phyloP scores from a whole-genome alignment of 2,113 vertebrate species.

The Grallaria varia region DNA sequence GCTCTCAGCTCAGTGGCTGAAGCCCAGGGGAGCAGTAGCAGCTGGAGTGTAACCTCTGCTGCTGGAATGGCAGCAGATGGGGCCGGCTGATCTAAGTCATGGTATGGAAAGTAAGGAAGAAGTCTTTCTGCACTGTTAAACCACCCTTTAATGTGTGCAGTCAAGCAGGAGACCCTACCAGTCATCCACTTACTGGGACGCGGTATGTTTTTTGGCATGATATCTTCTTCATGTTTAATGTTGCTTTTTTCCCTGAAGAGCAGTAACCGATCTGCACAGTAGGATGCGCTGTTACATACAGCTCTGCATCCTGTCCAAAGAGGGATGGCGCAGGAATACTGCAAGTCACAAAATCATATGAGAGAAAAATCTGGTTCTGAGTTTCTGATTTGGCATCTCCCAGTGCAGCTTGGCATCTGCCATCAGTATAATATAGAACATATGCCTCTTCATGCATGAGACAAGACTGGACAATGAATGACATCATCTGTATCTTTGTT shows the following conservation, averaged over 20 bases:
- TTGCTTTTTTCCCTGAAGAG: background rate
- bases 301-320: background rate
- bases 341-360: background rate
- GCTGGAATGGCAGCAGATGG: background rate
- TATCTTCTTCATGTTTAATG: background rate
- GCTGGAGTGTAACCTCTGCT: background rate
- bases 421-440: background rate
- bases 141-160: background rate
- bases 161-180: constrained; percentile 7
- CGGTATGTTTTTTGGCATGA: background rate
- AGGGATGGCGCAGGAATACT: background rate
- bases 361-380: background rate
- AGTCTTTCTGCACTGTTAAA: background rate
- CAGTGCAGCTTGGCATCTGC: background rate
- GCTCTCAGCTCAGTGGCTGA: fast-evolving
- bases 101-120: background rate
- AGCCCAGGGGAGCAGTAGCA: background rate
- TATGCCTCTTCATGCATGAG: background rate
- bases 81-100: background rate
- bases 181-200: background rate
- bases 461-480: background rate
- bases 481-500: background rate
- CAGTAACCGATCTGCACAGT: background rate
- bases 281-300: background rate
- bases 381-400: background rate